phyloP scores from a whole-genome alignment of 2,113 vertebrate species.

The Tylochromis polylepis region DNA sequence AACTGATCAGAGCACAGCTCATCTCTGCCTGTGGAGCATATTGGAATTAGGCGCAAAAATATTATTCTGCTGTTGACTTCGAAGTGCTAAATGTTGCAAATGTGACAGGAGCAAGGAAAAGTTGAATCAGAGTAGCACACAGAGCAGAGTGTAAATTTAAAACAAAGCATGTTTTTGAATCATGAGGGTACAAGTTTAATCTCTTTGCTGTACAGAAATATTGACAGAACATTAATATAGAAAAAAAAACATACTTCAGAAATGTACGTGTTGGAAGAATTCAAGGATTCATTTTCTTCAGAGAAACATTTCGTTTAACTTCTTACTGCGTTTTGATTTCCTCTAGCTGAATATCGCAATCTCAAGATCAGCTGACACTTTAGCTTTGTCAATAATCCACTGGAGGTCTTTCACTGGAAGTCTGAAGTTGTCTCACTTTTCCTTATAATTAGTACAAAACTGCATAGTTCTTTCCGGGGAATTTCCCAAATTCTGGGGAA shows the following conservation, averaged over 20 bases:
- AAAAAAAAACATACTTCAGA: neutral
- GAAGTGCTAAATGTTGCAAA: neutral
- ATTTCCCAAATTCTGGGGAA: neutral
- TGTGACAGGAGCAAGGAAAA: neutral
- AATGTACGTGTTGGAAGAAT: neutral
- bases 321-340: neutral
- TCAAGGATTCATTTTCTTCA: neutral
- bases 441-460: neutral
- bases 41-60: neutral
- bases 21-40: neutral
- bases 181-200: neutral
- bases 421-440: neutral
- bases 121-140: neutral
- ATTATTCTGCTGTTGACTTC: neutral
- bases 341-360: neutral
- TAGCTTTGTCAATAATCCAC: neutral
- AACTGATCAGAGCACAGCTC: neutral
- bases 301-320: neutral
- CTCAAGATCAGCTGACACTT: neutral
- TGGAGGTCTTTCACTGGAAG: neutral
- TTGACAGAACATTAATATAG: neutral
- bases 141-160: neutral
- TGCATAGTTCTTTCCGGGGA: neutral
- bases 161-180: neutral
- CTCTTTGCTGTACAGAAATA: neutral